Base-by-base conservation (phyloP, 2,888 invertebrate genomes). In the Onchidella celtica region DNA sequence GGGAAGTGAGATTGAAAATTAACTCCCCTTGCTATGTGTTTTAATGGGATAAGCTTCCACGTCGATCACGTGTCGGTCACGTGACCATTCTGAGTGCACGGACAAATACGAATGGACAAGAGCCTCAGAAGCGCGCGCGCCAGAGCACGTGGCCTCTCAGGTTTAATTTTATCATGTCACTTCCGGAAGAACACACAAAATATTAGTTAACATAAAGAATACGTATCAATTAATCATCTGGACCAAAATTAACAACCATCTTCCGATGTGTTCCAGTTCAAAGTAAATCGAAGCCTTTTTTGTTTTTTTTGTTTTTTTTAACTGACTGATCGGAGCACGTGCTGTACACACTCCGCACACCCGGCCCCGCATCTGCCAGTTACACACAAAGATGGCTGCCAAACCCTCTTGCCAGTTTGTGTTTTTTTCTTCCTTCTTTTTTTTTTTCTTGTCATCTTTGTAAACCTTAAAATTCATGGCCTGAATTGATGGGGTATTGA, bases 21-120 rank as follows among this genome's bases (percentile, higher is more conserved):
- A 66, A 65, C 66, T 65, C 65, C 47, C 47, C 47, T 65, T 47
- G 47, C 65, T 76, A 38, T 66, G 75, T 76, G 75, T 76, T 76
- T 76, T 76, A 76, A 76, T 76, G 75, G 75, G 75, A 65, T 76
- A 65, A 76, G 75, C 66, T 47, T 65, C 75, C 79, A 79, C 74
- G 68, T 29, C 74, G 21, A 59, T 34, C 82, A 65, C 82, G 79
- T 79, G 82, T 24, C 72, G 40, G 69, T 69, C 82, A 79, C 82
- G 82, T 79, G 82, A n/a, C 70, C 6, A 32, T 63, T 70, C 76
- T 47, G 81, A 55, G 61, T 47, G 70, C 61, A 65, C 76, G 70
- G 81, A 65, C 59, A 65, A 76, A 65, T 76, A 76, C 65, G 34
- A 76, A 76, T 66, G 75, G 75, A 36, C 32, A 14, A 29, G 38